Evolutionary conservation across 2,888 invertebrate genomes (phyloP).

Genomic region (Pachymerium ferrugineum): DNA sequence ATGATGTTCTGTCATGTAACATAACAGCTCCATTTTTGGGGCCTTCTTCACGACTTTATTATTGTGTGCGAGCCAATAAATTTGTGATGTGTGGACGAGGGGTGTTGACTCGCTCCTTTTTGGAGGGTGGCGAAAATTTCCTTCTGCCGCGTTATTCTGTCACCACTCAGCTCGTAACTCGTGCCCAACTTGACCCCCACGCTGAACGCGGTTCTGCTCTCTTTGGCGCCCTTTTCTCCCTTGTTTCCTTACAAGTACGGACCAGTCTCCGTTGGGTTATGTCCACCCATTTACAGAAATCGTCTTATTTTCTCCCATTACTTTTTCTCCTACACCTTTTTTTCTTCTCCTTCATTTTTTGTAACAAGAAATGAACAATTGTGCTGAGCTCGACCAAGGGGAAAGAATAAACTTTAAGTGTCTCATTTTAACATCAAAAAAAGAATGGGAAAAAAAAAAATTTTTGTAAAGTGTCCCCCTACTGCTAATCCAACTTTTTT

Average conservation of each 20-base stretch:
- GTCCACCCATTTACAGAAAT: slow-evolving; percentile 27
- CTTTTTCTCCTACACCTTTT: not conserved
- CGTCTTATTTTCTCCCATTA: slow-evolving; percentile 24
- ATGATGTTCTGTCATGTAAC: not conserved
- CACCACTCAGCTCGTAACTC: slow-evolving; percentile 25
- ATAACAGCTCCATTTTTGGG: not conserved
- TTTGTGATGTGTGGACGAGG: slow-evolving; percentile 27
- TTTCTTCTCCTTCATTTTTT: not conserved
- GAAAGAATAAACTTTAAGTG: slow-evolving; percentile 12
- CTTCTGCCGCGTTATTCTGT: slow-evolving; percentile 15
- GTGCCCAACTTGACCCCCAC: slow-evolving; percentile 17
- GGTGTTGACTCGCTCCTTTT: slow-evolving; percentile 1
- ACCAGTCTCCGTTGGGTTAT: slow-evolving; percentile 14
- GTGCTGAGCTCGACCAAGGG: too few species aligned
- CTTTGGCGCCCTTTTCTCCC: slow-evolving; percentile 17
- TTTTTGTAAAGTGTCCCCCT: too few species aligned
- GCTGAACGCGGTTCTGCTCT: slow-evolving; percentile 11
- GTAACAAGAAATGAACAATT: slow-evolving; percentile 17
- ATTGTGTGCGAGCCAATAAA: slow-evolving; percentile 27
- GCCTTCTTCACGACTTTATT: slow-evolving; percentile 21
- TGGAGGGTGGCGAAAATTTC: slow-evolving; percentile 10
- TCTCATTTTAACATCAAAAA: slow-evolving; percentile 8
- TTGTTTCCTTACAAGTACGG: not conserved
- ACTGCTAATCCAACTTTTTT: too few species aligned
- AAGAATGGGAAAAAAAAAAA: not conserved